phyloP scores from a whole-genome alignment of 2,888 invertebrate species.

The Augiades crinisus region DNA sequence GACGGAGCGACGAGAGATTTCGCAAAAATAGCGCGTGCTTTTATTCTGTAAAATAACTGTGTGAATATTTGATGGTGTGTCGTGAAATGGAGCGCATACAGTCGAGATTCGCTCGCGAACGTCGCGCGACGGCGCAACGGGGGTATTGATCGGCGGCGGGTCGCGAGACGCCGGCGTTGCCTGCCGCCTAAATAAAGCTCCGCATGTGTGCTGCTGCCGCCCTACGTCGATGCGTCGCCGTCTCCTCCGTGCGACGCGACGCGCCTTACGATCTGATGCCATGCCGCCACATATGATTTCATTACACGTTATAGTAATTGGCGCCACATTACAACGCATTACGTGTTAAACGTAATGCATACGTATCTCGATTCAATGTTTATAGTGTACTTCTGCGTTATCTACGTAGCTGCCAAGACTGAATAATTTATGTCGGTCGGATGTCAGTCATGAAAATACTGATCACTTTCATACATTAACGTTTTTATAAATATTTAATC shows the following conservation, averaged over 20 bases:
- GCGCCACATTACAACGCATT: background rate
- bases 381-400: background rate
- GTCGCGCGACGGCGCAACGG: constrained; percentile 76
- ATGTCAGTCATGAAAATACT: too few relatives aligned
- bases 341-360: constrained; percentile 6
- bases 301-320: constrained; percentile 29
- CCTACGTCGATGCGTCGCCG: constrained; percentile 50
- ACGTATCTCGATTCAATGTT: background rate
- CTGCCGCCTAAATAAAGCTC: constrained; percentile 79
- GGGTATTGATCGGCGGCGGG: constrained; percentile 78
- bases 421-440: constrained; percentile 9
- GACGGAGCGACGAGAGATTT: constrained; percentile 9
- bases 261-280: constrained; percentile 39
- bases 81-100: constrained; percentile 68
- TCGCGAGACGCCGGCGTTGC: constrained; percentile 76
- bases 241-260: constrained; percentile 34
- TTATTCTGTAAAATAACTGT: constrained; percentile 68
- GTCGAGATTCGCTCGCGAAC: constrained; percentile 66
- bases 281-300: constrained; percentile 38
- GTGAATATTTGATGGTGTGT: constrained; percentile 78
- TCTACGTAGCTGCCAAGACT: background rate
- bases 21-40: constrained; percentile 40
- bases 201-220: constrained; percentile 72
- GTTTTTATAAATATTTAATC: too few relatives aligned
- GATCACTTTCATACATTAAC: too few relatives aligned